Evolutionary conservation across 2,797 vertebrate genomes (phyloP).

Genomic region (Falco concolor): DNA sequence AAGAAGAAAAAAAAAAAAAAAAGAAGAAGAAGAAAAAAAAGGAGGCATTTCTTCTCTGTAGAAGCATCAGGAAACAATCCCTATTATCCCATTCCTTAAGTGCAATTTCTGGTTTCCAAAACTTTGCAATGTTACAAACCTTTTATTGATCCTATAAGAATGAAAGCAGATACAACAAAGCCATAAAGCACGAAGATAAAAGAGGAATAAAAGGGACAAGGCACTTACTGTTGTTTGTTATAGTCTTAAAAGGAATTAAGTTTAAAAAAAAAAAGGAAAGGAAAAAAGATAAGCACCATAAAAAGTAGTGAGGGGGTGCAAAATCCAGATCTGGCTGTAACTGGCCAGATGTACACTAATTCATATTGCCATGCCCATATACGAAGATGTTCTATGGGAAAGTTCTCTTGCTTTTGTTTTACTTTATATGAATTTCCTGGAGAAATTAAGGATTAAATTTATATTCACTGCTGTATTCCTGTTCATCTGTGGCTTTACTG

Average conservation of each 20-base stretch:
- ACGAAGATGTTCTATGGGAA: not conserved
- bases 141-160: constrained; percentile 51
- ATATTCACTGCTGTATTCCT: not conserved
- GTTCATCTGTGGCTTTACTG: not conserved
- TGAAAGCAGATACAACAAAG: constrained; percentile 25
- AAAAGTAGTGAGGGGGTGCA: not conserved
- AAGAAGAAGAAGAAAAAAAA: not conserved
- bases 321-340: not conserved
- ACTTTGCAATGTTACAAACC: constrained; percentile 17
- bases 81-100: not conserved
- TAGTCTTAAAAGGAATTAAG: constrained; percentile 41
- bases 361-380: not conserved
- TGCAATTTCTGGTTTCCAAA: constrained; percentile 21
- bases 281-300: not conserved
- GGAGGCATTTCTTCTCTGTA: not conserved
- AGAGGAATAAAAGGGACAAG: constrained; percentile 53
- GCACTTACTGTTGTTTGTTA: constrained; percentile 35
- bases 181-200: constrained; percentile 54
- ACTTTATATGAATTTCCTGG: not conserved
- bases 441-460: not conserved
- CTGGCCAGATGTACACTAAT: not conserved
- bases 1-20: not conserved
- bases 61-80: not conserved
- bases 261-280: not conserved
- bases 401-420: not conserved